Evolutionary conservation across 2,888 invertebrate genomes (phyloP).

Genomic region (Acanthosepion esculentum): DNA sequence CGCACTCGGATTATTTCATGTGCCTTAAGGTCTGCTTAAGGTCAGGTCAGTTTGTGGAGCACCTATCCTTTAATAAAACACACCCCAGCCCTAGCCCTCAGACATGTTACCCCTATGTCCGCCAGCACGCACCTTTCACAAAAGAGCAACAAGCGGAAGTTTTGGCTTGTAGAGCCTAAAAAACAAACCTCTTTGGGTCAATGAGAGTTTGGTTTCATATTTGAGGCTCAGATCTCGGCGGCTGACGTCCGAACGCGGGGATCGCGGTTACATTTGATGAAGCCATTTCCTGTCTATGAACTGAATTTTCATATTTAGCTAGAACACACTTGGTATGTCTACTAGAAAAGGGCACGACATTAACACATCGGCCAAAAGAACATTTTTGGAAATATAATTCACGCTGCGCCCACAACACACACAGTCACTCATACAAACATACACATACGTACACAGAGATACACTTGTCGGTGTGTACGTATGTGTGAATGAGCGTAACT

Average conservation of each 20-base stretch:
- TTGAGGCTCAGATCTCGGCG: background rate
- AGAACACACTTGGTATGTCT: background rate
- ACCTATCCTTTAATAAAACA: constrained; percentile 5
- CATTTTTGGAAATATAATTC: background rate
- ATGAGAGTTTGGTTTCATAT: constrained; percentile 33
- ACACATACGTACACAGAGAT: background rate
- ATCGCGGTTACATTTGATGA: constrained; percentile 33
- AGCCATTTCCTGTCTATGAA: constrained; percentile 18
- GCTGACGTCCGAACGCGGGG: background rate
- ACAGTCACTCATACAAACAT: background rate
- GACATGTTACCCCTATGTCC: background rate
- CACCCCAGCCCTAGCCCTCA: background rate
- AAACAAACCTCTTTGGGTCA: background rate
- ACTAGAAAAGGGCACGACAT: background rate
- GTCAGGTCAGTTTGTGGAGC: constrained; percentile 33
- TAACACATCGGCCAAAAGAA: background rate
- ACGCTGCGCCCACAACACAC: background rate
- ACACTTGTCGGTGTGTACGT: background rate
- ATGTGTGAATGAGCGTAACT: no score
- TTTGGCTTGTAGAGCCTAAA: background rate
- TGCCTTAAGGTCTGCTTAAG: background rate
- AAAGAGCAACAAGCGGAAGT: constrained; percentile 13
- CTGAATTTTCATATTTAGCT: background rate
- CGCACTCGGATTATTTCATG: constrained; percentile 22
- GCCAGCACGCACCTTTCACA: constrained; percentile 1